Percentiles rank a stretch among this genome's conserved stretches.
These are phyloP conservation scores for Torymus texanus DNA, from an alignment of 2,888 invertebrate genomes.

Conservation along the genomic window DNA sequence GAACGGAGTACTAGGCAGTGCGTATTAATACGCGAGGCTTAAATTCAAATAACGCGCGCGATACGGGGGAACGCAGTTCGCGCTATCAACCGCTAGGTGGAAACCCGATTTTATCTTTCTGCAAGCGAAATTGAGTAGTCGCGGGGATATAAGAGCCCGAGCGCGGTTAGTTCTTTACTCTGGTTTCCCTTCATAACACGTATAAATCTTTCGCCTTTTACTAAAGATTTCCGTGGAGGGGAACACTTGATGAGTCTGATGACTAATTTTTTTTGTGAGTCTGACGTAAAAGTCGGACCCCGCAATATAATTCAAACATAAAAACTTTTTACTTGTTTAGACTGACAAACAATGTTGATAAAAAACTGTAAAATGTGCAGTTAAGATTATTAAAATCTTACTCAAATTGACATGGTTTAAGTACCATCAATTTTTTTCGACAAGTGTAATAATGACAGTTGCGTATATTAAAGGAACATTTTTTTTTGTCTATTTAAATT, in stretches of 20 bases:
- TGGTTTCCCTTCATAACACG: conserved; percentile 63
- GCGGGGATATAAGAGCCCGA: conserved; percentile 11
- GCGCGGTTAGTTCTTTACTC: not conserved
- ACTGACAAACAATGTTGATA: too few species aligned
- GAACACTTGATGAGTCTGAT: conserved; percentile 58
- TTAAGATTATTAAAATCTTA: not conserved
- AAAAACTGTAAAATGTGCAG: too few species aligned
- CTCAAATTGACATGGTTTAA: too few species aligned
- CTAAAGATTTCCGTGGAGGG: conserved; percentile 74
- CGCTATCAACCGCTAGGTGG: conserved; percentile 34
- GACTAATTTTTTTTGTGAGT: conserved; percentile 56
- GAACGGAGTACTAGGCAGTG: too few species aligned
- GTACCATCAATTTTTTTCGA: too few species aligned
- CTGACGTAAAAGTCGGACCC: conserved; percentile 48
- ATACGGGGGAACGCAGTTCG: not conserved
- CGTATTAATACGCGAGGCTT: not conserved
- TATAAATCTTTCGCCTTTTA: conserved; percentile 75
- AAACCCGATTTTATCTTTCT: not conserved
- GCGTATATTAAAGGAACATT: too few species aligned
- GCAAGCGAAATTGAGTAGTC: not conserved
- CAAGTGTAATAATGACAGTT: too few species aligned
- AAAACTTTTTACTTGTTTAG: conserved; percentile 10
- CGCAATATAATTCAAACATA: conserved; percentile 42
- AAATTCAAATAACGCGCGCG: conserved; percentile 19
- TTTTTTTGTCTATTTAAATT: too few species aligned